These are phyloP conservation scores for Mormyrops attenuatus DNA, from an alignment of 2,797 vertebrate genomes.

Conservation along the genomic window DNA sequence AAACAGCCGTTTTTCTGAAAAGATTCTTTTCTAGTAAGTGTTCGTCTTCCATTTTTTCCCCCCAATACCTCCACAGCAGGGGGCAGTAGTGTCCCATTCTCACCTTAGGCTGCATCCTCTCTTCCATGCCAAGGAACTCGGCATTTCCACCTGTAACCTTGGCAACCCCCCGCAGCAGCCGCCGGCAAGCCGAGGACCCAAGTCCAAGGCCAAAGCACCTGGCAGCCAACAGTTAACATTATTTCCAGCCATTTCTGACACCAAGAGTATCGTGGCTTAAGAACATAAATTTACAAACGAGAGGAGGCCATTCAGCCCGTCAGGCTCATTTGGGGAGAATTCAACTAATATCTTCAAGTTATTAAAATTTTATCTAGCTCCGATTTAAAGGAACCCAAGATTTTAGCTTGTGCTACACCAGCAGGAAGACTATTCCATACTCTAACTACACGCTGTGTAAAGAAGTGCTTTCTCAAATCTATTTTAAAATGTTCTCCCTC, in stretches of 20 bases:
- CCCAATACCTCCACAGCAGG: conserved; percentile 36
- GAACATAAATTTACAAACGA: background rate
- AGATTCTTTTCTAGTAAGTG: background rate
- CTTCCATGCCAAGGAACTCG: conserved; percentile 71
- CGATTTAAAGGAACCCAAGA: background rate
- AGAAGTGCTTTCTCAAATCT: background rate
- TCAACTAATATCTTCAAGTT: background rate
- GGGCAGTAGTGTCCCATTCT: conserved; percentile 38
- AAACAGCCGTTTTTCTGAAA: background rate
- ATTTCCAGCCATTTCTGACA: background rate
- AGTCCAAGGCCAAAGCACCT: conserved; percentile 88
- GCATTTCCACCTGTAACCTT: conserved; percentile 77
- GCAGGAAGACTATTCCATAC: background rate
- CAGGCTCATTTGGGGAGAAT: background rate
- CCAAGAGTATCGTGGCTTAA: background rate
- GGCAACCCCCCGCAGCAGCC: conserved; percentile 75
- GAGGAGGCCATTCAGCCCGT: background rate
- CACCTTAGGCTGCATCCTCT: conserved; percentile 92
- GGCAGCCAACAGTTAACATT: conserved; percentile 18
- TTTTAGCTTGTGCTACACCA: background rate
- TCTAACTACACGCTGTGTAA: background rate
- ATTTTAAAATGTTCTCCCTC: background rate
- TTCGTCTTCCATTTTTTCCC: background rate
- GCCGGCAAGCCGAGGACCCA: conserved; percentile 63
- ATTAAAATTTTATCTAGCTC: background rate